Percentiles rank a stretch among this genome's conserved stretches.
phyloP scores from a whole-genome alignment of 64 coral and sea anemone genomes.

The Anthopleura sola region DNA sequence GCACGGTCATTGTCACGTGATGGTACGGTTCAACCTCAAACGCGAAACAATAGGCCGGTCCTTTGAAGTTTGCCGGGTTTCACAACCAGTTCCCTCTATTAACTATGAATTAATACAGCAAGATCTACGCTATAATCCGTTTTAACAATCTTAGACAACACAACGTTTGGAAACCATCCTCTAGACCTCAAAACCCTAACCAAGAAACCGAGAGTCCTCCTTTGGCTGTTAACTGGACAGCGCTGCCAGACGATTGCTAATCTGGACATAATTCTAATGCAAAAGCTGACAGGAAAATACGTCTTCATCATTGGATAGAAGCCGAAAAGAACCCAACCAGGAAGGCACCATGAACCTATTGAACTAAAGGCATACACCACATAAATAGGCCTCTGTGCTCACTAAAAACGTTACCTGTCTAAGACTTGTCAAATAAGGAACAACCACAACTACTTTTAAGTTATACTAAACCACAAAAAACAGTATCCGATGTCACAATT shows the following conservation, averaged over 20 bases:
- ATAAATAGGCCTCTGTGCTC: slow-evolving; percentile 5
- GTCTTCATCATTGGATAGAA: slow-evolving; percentile 7
- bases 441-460: slow-evolving; percentile 25
- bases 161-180: slow-evolving; percentile 30
- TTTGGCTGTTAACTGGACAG: slow-evolving; percentile 7
- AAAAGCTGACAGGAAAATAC: neutral
- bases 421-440: slow-evolving; percentile 8
- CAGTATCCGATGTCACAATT: slow-evolving; percentile 16
- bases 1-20: no score
- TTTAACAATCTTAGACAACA: neutral
- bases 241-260: slow-evolving; percentile 28
- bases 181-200: neutral
- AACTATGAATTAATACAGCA: no score
- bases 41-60: no score
- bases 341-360: slow-evolving; percentile 25
- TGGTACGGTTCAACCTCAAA: no score
- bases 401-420: neutral
- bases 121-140: neutral
- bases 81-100: no score
- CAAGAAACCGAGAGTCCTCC: neutral
- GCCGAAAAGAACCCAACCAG: slow-evolving; percentile 24
- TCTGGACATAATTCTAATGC: slow-evolving; percentile 28
- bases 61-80: no score
- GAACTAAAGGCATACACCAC: slow-evolving; percentile 11
- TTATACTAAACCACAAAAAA: slow-evolving; percentile 24